Base-by-base conservation (phyloP, 2,797 vertebrate genomes). In the Bradypodion ventrale region DNA sequence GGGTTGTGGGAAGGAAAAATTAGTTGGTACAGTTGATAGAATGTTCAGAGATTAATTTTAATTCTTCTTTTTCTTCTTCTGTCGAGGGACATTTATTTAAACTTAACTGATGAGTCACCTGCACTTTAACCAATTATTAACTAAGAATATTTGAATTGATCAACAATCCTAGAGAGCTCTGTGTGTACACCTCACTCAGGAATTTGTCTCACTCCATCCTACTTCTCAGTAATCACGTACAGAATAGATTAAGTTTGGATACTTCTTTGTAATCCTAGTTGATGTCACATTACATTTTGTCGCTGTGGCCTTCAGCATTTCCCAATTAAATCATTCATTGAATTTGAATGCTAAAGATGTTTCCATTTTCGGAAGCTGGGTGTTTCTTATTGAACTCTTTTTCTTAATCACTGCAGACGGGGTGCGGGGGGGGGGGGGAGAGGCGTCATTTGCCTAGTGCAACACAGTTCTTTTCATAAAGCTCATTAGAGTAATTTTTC, bases 381-480 rank as follows among this genome's bases (percentile, higher is more conserved):
- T 6, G 44, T 42, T 88, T 75, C 80, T 89, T 2, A 44, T 69
- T 77, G 78, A 80, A 8, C 1, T 40, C 56, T 21, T 84, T 85
- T 76, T 44, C 83, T 87, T 82, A 92, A 37, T 80, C 35, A 73
- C 52, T n/a, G 25, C 1, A 21, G 5, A 29, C 32, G n/a, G 60
- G 32, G 49, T 78, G 89, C n/a, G 60, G 32, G 49, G 78, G 89
- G n/a, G n/a, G n/a, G 15, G 40, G 32, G 76, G 59, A n/a, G 42
- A 42, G 75, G 76, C 91, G 78, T 85, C 86, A 86, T 89, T 89
- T 90, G 69, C 88, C 56, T 87, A 49, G 7, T 87, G 85, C 91
- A 86, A 91, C 81, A 79, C 89, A 85, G 82, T 0, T 79, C 88
- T 94, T 0, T 70, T 90, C 93, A 89, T 89, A 84, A 83, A 85